phyloP scores from a whole-genome alignment of 2,888 invertebrate genomes.

The Chloromyia formosa region DNA sequence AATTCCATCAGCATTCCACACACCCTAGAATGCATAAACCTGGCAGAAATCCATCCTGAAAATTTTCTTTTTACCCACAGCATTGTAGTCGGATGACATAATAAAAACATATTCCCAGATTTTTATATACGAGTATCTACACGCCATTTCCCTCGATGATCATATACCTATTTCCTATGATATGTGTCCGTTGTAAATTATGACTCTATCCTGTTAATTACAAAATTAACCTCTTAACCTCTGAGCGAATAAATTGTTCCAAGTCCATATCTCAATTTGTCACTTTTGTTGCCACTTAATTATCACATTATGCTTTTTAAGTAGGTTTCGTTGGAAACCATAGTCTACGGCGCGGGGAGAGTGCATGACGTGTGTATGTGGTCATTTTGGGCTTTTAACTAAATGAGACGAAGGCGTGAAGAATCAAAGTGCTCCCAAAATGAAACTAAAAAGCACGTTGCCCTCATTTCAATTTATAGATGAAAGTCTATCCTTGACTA shows the following conservation, averaged over 20 bases:
- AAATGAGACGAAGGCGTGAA: conserved; percentile 40
- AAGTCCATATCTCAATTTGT: conserved; percentile 36
- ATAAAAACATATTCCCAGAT: too few species aligned
- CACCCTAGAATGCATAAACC: too few species aligned
- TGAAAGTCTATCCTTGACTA: background rate
- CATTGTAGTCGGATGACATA: too few species aligned
- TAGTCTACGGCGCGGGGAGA: background rate
- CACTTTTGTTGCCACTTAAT: conserved; percentile 39
- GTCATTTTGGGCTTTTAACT: conserved; percentile 28
- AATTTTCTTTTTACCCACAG: too few species aligned
- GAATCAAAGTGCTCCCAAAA: conserved; percentile 26
- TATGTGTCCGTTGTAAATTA: background rate
- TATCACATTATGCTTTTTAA: conserved; percentile 30
- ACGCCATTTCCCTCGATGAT: too few species aligned
- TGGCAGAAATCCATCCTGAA: too few species aligned
- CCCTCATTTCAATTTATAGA: background rate
- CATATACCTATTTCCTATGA: too few species aligned
- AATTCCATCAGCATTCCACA: too few species aligned
- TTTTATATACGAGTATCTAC: too few species aligned
- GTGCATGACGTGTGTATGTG: background rate
- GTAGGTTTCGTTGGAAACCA: conserved; percentile 2
- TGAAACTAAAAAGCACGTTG: conserved; percentile 21
- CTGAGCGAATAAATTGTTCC: conserved; percentile 23
- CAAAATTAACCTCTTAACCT: conserved; percentile 21
- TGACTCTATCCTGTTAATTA: conserved; percentile 20